Base-by-base conservation (phyloP, 1,140 invertebrate genomes). In the Vollenhovia emeryi region DNA sequence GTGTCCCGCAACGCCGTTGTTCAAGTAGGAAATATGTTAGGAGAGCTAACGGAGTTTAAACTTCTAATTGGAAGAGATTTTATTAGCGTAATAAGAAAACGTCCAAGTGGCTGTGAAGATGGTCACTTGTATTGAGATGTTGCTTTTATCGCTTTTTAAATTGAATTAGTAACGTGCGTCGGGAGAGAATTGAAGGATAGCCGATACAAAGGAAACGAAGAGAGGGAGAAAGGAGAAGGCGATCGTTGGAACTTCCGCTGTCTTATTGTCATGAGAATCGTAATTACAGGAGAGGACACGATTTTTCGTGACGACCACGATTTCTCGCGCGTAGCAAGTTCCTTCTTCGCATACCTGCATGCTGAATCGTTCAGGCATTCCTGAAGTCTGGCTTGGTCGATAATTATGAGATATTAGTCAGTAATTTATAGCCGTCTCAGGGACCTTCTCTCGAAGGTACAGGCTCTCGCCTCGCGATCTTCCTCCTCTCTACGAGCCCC, bases 361-460 rank as follows among this genome's bases (percentile, higher is more conserved):
- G 66, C 74, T 84, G 90, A 91, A 71, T 91, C 82, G 86, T 83
- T 82, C 78, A 59, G 86, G 87, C 89, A 92, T 92, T 91, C 91
- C 87, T 90, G 24, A 73, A 89, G 88, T 90, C 89, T 92, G 86
- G 71, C 86, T 87, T 82, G 85, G 84, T 89, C 86, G 86, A 88
- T 92, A 93, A 92, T 93, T 93, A 93, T 91, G 91, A 93, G 90
- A 93, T 93, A 93, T 93, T 93, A 93, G 91, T 85, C 91, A 75
- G 88, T 93, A 93, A 92, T 93, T 92, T 93, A 93, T 93, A 91
- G 88, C 89, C 89, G 86, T 87, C 87, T 90, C 87, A 86, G 82
- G 82, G 89, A 88, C 88, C 90, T 88, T 92, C 86, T 84, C 87
- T 80, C 86, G 68, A 89, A 85, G 88, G 85, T 75, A 86, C 85